Percentiles rank a stretch among this genome's conserved stretches.
Evolutionary conservation across 2,113 vertebrate species (phyloP).

Genomic region (Epinephelus moara): DNA sequence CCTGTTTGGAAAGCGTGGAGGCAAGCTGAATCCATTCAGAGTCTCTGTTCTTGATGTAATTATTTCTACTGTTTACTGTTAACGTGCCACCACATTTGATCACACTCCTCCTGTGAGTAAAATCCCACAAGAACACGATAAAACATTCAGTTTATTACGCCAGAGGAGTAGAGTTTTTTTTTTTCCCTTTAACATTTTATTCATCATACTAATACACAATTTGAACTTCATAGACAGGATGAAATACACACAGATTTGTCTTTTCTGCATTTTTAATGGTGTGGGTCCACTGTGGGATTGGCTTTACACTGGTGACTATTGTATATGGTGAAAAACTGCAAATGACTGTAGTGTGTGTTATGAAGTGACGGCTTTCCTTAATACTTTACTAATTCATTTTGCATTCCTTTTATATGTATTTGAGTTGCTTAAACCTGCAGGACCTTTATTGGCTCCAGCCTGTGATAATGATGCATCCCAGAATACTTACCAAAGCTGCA

Average conservation of each 20-base stretch:
- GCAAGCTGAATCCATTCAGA: slow-evolving; percentile 45
- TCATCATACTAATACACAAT: background rate
- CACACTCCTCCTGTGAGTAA: slow-evolving; percentile 42
- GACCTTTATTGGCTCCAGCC: background rate
- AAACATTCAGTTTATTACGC: slow-evolving; percentile 47
- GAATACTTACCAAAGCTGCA: background rate
- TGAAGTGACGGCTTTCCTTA: background rate
- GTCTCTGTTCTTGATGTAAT: slow-evolving; percentile 59
- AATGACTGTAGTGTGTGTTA: background rate
- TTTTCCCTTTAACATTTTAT: background rate
- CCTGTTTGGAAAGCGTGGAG: slow-evolving; percentile 67
- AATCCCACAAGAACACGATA: slow-evolving; percentile 46
- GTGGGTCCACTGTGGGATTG: background rate
- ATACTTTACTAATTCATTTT: background rate
- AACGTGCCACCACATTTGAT: slow-evolving; percentile 44
- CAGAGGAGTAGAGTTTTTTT: background rate
- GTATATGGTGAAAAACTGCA: background rate
- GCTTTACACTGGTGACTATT: background rate
- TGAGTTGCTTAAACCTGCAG: background rate
- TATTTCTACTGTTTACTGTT: slow-evolving; percentile 61
- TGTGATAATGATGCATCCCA: background rate
- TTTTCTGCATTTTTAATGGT: background rate
- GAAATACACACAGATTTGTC: slow-evolving; percentile 3
- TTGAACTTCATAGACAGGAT: background rate
- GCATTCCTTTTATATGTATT: background rate